Conservation (phyloP, 2,113 vertebrate genomes). For the Hiodon alosoides region DNA sequence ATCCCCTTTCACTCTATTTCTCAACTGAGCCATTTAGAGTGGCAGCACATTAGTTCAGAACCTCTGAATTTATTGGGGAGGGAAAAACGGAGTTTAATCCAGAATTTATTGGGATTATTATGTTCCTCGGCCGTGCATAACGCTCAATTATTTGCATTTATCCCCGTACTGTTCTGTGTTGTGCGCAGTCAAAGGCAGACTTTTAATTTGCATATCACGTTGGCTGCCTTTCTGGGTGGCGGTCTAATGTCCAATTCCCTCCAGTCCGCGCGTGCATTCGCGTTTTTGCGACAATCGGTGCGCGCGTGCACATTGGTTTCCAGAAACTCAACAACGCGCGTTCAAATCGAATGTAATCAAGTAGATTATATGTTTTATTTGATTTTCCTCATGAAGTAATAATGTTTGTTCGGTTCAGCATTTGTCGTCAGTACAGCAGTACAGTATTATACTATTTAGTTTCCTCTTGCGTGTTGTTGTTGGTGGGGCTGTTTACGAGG, state of each 20-base stretch:
- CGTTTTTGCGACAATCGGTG: neutral
- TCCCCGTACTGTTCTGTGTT: neutral
- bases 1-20: conserved; percentile 42
- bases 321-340: neutral
- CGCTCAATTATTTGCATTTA: neutral
- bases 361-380: too few species aligned
- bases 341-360: conserved; percentile 2
- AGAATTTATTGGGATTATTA: neutral
- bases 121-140: neutral
- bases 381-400: too few species aligned
- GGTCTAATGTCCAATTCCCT: too few species aligned
- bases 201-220: conserved; percentile 1
- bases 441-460: too few species aligned
- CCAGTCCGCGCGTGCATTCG: neutral
- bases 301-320: neutral
- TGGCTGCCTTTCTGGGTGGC: too few species aligned
- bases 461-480: too few species aligned
- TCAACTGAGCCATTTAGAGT: conserved; percentile 36
- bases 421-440: too few species aligned
- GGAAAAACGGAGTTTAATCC: conserved; percentile 8
- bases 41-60: conserved; percentile 7
- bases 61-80: neutral
- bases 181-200: neutral
- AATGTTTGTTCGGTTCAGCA: too few species aligned
- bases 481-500: too few species aligned